Evolutionary conservation across 2,888 invertebrate genomes (phyloP), one percentile per base, ranked within the genome.

Genomic region (Scaptomyza parva): DNA sequence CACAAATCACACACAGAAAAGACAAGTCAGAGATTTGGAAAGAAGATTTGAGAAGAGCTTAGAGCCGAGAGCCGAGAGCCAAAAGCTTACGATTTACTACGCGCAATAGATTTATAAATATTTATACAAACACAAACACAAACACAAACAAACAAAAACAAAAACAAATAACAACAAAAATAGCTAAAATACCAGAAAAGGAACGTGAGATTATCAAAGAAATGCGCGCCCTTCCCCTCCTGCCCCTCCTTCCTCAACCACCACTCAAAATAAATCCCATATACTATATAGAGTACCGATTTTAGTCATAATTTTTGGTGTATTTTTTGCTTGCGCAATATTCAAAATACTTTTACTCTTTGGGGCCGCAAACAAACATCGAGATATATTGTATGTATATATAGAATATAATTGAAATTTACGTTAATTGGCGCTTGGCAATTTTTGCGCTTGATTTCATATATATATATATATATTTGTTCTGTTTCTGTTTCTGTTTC

Each of bases 371-470:
- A 22, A 20, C 33, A 47, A 18, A 44, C 33, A 51, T 24, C 43
- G 35, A n/a, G 14, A 35, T 14, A n/a, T 35, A 7, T n/a, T n/a
- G n/a, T 14, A 35, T 14, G 8, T 7, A 30, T 30, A 12, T 2
- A 14, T 14, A 14, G 5, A 33, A 8, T 33, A 66, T 50, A 60
- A 72, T 70, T 66, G 59, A 65, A 68, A 59, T 77, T 44, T 37
- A 77, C 78, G 75, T 73, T 77, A 75, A 75, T 75, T 75, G 77
- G 77, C 73, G 59, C 59, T 43, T 50, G 18, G 68, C 57, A 72
- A 74, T 63, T 55, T 76, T 74, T 74, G 54, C 64, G 78, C 73
- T 75, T 77, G 60, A 72, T 76, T 76, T 62, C 44, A 71, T 48
- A 47, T 62, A 28, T 68, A 18, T 39, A 50, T 67, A n/a, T n/a